Percentiles rank a stretch among this genome's conserved stretches.
Evolutionary conservation across 1,140 invertebrate genomes (phyloP).

Genomic region (Mya arenaria): DNA sequence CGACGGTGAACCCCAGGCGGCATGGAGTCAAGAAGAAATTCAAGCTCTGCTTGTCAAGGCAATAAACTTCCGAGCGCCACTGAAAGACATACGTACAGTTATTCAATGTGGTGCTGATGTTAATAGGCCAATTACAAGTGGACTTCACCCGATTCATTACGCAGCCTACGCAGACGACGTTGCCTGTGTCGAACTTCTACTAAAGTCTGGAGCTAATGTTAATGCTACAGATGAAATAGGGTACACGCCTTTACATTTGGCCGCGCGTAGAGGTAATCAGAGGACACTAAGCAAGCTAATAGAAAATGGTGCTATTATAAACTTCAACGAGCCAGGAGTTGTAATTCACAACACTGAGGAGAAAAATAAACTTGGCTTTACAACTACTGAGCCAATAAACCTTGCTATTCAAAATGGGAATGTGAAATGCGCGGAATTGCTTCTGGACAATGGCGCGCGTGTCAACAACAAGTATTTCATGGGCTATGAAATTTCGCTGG

Average conservation of each 20-base stretch:
- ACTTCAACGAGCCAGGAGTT: slow-evolving; percentile 83
- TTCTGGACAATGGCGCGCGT: slow-evolving; percentile 87
- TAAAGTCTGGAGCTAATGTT: slow-evolving; percentile 87
- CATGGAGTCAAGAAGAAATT: slow-evolving; percentile 61
- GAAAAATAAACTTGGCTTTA: slow-evolving; percentile 67
- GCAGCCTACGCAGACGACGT: slow-evolving; percentile 93
- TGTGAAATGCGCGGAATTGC: slow-evolving; percentile 85
- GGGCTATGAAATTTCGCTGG: slow-evolving; percentile 93
- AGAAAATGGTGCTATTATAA: slow-evolving; percentile 89
- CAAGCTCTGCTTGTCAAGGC: slow-evolving; percentile 58
- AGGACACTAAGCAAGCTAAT: slow-evolving; percentile 86
- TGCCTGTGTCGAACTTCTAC: slow-evolving; percentile 85
- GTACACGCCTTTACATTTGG: slow-evolving; percentile 93
- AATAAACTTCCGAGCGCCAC: slow-evolving; percentile 81
- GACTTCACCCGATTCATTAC: slow-evolving; percentile 94
- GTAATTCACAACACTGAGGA: slow-evolving; percentile 57
- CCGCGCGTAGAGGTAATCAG: slow-evolving; percentile 90
- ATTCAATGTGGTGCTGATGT: slow-evolving; percentile 71
- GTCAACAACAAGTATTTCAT: slow-evolving; percentile 88
- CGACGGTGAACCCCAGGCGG: background rate
- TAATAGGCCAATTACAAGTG: slow-evolving; percentile 83
- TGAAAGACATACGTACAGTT: slow-evolving; percentile 88
- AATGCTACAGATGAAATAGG: slow-evolving; percentile 94
- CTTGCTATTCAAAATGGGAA: slow-evolving; percentile 92
- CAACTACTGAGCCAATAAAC: slow-evolving; percentile 77